Base-by-base conservation (phyloP, 2,888 invertebrate genomes). In the Pantelozetes paolii region DNA sequence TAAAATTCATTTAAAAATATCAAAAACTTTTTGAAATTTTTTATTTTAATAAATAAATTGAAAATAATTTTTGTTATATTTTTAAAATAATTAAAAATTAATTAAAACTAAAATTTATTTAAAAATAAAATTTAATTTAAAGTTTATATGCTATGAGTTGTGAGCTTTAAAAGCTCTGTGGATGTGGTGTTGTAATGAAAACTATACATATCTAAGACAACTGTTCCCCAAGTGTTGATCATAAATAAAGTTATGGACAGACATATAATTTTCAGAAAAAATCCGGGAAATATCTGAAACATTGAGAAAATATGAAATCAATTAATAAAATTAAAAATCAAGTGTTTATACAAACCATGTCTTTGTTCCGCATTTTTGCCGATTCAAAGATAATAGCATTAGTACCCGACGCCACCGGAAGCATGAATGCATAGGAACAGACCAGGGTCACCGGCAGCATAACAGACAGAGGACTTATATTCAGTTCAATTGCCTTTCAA, bases 321-420 rank as follows among this genome's bases (percentile, higher is more conserved):
- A 32, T 15, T 71, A 20, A 40, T 40, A 40, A 62, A 8, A 71
- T 59, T 45, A 6, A 26, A 28, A n/a, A 36, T 15, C 18, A 5
- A 70, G 13, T 32, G 11, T n/a, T 26, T 42, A n/a, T 69, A 32
- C 82, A 82, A 79, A 90, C 88, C 88, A 92, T 91, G 79, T 91
- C 90, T 75, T 87, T 86, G 9, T 90, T 90, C 77, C 87, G 87
- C 83, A 92, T 91, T 79, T 89, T 88, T 1, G 90, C 90, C 15
- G 90, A 90, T 0, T 90, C 90, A 26, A 91, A 91, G 0, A 91
- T 94, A 75, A 97, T 91, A 3, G 96, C 95, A 83, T 96, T 96
- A 20, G 95, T 94, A 1, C 95, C 94, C 0, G 95, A 95, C 71
- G 94, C 94, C 20, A 95, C 94, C 0, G 94, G 95, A 82, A 96